These are phyloP conservation scores for Microtus richardsoni DNA, from an alignment of 2,113 vertebrate genomes.

Conservation along the genomic window DNA sequence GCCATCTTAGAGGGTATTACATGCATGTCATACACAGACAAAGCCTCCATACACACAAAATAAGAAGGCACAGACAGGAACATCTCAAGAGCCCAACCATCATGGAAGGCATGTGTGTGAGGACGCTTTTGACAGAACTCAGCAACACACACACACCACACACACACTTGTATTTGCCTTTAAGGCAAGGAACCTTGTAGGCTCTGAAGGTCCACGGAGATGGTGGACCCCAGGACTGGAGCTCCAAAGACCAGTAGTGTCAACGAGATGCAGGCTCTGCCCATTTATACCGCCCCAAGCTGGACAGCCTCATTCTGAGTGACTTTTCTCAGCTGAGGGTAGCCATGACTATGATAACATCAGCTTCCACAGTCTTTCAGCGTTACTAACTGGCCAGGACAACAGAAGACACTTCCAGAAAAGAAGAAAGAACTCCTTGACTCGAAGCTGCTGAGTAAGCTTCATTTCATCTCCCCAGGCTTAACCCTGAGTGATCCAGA, in stretches of 20 bases:
- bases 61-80: background rate
- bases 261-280: background rate
- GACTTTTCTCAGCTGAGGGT: background rate
- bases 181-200: accelerated
- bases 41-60: background rate
- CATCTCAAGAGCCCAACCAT: accelerated
- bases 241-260: background rate
- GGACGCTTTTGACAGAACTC: background rate
- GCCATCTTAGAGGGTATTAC: background rate
- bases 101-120: accelerated
- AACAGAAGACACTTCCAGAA: background rate
- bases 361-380: background rate
- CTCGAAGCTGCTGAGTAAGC: background rate
- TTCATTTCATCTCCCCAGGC: background rate
- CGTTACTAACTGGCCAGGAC: background rate
- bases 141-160: background rate
- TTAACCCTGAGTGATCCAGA: background rate
- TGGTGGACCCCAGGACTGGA: background rate
- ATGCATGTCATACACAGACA: background rate
- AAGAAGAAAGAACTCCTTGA: background rate
- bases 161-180: background rate
- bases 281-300: accelerated
- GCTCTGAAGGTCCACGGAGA: background rate
- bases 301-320: background rate
- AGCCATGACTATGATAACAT: background rate